These are phyloP conservation scores for Agrotis clavis DNA, from an alignment of 2,888 invertebrate genomes.

Conservation along the genomic window DNA sequence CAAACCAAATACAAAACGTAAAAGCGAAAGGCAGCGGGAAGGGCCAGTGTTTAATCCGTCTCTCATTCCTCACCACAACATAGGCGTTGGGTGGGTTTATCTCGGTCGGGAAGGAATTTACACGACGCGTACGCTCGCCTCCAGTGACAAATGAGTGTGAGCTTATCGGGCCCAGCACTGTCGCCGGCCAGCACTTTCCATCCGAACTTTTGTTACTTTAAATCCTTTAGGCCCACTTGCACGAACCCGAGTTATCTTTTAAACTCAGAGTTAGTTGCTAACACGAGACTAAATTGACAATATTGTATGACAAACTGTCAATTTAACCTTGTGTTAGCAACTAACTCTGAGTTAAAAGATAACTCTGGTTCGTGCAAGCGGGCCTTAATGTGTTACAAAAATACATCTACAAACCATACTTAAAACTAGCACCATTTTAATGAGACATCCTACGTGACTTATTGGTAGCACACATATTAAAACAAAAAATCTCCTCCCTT, in stretches of 20 bases:
- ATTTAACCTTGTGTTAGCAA: no score
- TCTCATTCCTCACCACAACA: constrained; percentile 67
- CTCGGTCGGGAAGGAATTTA: constrained; percentile 85
- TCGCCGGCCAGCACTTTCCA: constrained; percentile 73
- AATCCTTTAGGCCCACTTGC: no score
- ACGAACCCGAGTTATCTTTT: no score
- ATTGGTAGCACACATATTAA: constrained; percentile 60
- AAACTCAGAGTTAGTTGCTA: no score
- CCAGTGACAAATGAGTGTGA: constrained; percentile 88
- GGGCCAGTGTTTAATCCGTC: constrained; percentile 74
- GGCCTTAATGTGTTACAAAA: constrained; percentile 61
- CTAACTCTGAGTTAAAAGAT: no score
- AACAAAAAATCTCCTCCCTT: constrained; percentile 69
- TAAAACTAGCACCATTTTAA: constrained; percentile 76
- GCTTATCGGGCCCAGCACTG: constrained; percentile 81
- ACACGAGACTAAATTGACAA: no score
- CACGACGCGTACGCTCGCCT: constrained; percentile 84
- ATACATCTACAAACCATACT: constrained; percentile 65
- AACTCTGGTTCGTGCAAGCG: no score
- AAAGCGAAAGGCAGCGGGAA: constrained; percentile 65
- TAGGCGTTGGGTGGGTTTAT: constrained; percentile 83
- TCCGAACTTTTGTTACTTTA: constrained; percentile 72
- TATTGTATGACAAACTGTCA: no score
- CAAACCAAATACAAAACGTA: constrained; percentile 61
- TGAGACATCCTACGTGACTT: constrained; percentile 78